These are phyloP conservation scores for Syngnathus scovelli DNA, from an alignment of 2,113 vertebrate species.

Conservation along the genomic window DNA sequence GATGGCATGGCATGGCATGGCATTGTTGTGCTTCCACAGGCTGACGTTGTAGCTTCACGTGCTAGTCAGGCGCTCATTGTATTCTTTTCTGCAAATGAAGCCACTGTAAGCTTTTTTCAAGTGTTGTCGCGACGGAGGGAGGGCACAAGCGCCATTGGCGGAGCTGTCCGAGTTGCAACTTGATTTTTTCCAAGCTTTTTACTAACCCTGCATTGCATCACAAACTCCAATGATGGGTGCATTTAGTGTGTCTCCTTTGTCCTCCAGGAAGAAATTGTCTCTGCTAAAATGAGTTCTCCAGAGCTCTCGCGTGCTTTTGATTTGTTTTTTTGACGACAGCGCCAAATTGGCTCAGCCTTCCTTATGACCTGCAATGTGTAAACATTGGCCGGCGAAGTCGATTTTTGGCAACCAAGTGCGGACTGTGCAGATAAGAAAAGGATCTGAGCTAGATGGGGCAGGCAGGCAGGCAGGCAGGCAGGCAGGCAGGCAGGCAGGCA, in stretches of 20 bases:
- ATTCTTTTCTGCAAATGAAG: neutral
- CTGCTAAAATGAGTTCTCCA: conserved; percentile 33
- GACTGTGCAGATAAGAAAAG: neutral
- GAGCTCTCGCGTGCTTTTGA: conserved; percentile 14
- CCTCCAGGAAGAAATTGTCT: conserved; percentile 26
- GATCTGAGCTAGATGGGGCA: neutral
- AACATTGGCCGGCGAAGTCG: neutral
- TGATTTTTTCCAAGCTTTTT: neutral
- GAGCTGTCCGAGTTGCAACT: neutral
- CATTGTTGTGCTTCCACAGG: conserved; percentile 14
- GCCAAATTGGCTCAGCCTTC: neutral
- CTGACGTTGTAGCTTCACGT: conserved; percentile 12
- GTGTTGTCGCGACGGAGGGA: neutral
- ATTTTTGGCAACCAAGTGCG: neutral
- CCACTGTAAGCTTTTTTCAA: neutral
- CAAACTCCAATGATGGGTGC: neutral
- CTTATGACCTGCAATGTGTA: neutral
- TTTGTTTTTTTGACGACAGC: neutral
- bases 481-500: neutral
- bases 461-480: neutral
- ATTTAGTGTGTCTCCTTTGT: conserved; percentile 19
- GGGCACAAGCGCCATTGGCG: neutral
- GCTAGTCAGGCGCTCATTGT: neutral
- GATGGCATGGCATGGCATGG: no score
- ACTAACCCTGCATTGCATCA: neutral